Percentiles rank a stretch among this genome's conserved stretches.
Conservation (phyloP, 2,113 vertebrate species). For the Prochilodus magdalenae region DNA sequence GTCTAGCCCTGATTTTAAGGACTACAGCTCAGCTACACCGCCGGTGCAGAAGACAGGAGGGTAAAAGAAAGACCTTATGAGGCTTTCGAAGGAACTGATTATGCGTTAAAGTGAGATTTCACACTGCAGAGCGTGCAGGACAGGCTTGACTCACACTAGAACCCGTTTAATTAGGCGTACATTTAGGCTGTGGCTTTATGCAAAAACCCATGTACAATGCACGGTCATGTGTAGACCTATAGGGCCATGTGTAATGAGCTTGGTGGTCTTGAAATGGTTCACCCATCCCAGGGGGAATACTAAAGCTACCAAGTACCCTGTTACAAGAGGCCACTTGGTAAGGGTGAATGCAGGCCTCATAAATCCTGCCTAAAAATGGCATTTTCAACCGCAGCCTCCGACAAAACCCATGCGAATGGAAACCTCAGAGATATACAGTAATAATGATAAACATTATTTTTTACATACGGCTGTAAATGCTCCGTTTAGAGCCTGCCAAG, state of each 20-base stretch:
- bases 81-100: not conserved
- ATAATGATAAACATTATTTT: conserved; percentile 5
- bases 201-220: not conserved
- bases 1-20: conserved; percentile 27
- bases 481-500: not conserved
- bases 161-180: not conserved
- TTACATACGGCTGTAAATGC: not conserved
- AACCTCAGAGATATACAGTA: not conserved
- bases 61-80: not conserved
- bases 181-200: not conserved
- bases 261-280: not conserved
- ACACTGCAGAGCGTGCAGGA: not conserved
- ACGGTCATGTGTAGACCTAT: not conserved
- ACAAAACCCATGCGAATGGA: not conserved
- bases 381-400: not conserved
- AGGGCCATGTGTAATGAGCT: not conserved
- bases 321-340: not conserved
- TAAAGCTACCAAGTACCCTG: no score
- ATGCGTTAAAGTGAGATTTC: not conserved
- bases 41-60: no score
- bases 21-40: not conserved
- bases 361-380: no score
- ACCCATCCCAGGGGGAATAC: not conserved
- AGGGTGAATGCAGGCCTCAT: not conserved
- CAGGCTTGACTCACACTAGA: not conserved